phyloP scores from a whole-genome alignment of 2,797 vertebrate species.

The Nyctibius grandis region DNA sequence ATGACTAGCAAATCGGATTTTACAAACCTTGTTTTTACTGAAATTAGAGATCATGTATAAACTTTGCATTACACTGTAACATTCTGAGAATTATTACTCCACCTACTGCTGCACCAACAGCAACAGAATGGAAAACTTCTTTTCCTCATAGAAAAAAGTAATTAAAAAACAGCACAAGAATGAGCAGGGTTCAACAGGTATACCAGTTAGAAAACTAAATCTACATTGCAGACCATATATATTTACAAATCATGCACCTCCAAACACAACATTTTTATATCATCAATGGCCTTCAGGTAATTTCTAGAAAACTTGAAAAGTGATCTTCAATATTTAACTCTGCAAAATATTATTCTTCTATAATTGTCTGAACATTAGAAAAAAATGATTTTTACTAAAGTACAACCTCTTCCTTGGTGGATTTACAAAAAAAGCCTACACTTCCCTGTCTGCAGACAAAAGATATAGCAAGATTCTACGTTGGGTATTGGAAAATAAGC shows the following conservation, averaged over 20 bases:
- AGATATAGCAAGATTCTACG: not conserved
- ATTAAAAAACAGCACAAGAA: not conserved
- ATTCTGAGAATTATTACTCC: not conserved
- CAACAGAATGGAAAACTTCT: not conserved
- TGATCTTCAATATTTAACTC: not conserved
- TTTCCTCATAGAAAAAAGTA: not conserved
- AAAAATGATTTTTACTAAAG: not conserved
- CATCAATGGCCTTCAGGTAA: not conserved
- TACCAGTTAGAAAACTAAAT: not conserved
- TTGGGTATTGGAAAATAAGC: not conserved
- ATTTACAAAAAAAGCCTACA: not conserved
- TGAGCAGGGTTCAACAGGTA: not conserved
- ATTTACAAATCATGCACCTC: not conserved
- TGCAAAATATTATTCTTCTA: not conserved
- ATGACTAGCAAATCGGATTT: not conserved
- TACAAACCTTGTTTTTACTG: not conserved
- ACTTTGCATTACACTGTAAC: not conserved
- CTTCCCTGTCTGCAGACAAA: not conserved
- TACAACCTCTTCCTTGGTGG: not conserved
- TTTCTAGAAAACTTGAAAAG: not conserved
- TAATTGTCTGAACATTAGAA: no score
- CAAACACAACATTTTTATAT: not conserved
- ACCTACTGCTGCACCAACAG: not conserved
- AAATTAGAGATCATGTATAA: not conserved
- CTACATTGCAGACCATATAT: not conserved